These are phyloP conservation scores for mouse (Mus musculus) DNA, from an alignment of 2,113 vertebrate genomes.

Conservation along the genomic window DNA sequence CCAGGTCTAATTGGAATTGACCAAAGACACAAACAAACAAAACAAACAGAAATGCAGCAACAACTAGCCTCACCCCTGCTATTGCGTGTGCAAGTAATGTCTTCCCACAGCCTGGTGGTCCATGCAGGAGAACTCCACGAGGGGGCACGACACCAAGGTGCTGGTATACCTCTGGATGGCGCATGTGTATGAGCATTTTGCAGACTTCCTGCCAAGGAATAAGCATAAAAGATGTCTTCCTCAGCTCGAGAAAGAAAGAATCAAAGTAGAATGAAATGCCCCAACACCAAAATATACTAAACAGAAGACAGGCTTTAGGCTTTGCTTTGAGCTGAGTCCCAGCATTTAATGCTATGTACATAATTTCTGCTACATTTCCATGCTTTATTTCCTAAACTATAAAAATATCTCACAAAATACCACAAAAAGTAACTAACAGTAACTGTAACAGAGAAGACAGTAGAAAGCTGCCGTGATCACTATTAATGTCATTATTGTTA, in stretches of 20 bases:
- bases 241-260: neutral
- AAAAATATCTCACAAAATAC: neutral
- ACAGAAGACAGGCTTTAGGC: neutral
- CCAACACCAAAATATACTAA: neutral
- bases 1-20: neutral
- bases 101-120: slow-evolving; percentile 97
- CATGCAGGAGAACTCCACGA: slow-evolving; percentile 95
- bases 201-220: slow-evolving; percentile 92
- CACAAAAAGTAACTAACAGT: neutral
- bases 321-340: neutral
- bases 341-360: neutral
- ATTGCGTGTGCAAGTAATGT: slow-evolving; percentile 96
- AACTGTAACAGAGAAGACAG: neutral
- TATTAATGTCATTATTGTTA: neutral
- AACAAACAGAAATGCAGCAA: neutral
- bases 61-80: slow-evolving; percentile 91
- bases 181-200: slow-evolving; percentile 95
- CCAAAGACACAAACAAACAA: slow-evolving; percentile 20
- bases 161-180: slow-evolving; percentile 95
- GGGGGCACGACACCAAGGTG: slow-evolving; percentile 94
- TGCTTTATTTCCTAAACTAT: neutral
- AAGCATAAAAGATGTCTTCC: neutral
- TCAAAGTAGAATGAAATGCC: neutral
- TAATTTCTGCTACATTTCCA: neutral
- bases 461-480: neutral